Percentiles rank a stretch among this genome's conserved stretches.
Evolutionary conservation across 2,888 invertebrate species (phyloP).

Genomic region (Xestoiulus laeticollis): DNA sequence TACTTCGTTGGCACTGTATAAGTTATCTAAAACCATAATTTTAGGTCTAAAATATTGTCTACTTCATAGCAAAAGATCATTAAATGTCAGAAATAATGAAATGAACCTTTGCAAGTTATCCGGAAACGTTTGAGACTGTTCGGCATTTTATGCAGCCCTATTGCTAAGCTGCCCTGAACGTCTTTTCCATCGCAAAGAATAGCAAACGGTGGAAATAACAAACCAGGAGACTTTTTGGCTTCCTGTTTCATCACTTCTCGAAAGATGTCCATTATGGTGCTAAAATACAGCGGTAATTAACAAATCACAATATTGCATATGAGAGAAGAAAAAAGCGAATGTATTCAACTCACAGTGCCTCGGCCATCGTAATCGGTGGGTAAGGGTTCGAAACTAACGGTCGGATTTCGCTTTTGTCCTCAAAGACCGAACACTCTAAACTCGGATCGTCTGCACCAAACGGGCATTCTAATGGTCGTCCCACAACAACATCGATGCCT

Average conservation of each 20-base stretch:
- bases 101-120: slow-evolving; percentile 44
- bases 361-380: background rate
- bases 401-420: background rate
- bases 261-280: background rate
- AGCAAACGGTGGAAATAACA: background rate
- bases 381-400: background rate
- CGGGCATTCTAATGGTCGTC: slow-evolving; percentile 51
- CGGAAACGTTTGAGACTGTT: background rate
- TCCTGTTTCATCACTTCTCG: background rate
- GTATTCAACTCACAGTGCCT: background rate
- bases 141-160: background rate
- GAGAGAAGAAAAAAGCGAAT: background rate
- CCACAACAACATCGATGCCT: slow-evolving; percentile 14
- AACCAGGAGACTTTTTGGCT: background rate
- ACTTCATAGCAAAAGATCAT: background rate
- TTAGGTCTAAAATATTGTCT: background rate
- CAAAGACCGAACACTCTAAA: background rate
- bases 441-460: background rate
- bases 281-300: background rate
- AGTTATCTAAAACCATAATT: background rate
- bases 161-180: background rate
- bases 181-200: slow-evolving; percentile 45
- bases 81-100: background rate
- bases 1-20: background rate
- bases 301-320: background rate